Evolutionary conservation across 2,113 vertebrate genomes (phyloP), one percentile per base, ranked within the genome.

Genomic region (Spermophilus dauricus): DNA sequence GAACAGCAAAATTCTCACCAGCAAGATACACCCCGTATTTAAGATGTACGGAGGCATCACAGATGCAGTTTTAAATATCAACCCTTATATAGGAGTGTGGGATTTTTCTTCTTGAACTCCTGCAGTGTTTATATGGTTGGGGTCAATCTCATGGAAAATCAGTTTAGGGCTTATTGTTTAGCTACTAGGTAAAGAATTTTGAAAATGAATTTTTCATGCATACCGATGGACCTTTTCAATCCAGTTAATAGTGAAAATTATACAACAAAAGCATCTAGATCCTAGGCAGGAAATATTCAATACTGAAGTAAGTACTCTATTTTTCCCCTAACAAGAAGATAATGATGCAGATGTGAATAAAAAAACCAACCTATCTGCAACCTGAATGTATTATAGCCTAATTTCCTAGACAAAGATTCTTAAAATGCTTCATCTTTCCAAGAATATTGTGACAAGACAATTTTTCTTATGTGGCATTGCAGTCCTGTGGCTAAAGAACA

Each of bases 351-450:
- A 96, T 89, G 61, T 72, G 17, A 58, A 95, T 45, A 28, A 20
- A 58, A 58, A 20, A 58, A 58, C 20, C 18, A 69, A n/a, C 8
- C 1, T 18, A 26, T 39, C 75, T 61, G 39, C 11, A 88, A 51
- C 0, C 5, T 39, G 88, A 77, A 70, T 86, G 14, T 11, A 86
- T 3, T n/a, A n/a, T 14, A 51, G 26, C 20, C 30, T 91, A 69
- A 91, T 96, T 67, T 93, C 51, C 89, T 94, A 87, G 28, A 75
- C 20, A 6, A 93, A 75, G 39, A 70, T 93, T 39, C 32, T 83
- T 70, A 93, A 95, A 95, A 48, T 32, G 70, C 42, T 84, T 81
- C 90, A 2, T n/a, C 5, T 91, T 30, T 89, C 18, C 32, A 87
- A 93, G 26, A 30, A 95, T 73, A 75, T 0, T 51, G 12, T n/a